Percentiles rank a stretch among this genome's conserved stretches.
These are phyloP conservation scores for Ailuropoda melanoleuca DNA, from an alignment of 2,113 vertebrate species.

Conservation along the genomic window DNA sequence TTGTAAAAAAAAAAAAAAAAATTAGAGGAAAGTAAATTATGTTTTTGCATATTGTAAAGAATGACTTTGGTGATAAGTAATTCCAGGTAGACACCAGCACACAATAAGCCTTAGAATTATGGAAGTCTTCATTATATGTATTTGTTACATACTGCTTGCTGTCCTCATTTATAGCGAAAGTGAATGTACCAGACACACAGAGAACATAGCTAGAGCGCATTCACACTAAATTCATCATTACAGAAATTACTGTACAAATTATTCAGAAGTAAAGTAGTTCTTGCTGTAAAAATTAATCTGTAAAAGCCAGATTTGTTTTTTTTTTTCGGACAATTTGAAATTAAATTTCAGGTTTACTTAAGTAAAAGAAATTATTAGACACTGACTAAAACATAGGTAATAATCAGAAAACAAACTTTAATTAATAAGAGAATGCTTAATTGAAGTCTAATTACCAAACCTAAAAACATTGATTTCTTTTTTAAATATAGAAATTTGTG, in stretches of 20 bases:
- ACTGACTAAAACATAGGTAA: neutral
- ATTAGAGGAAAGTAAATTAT: neutral
- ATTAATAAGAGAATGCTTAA: neutral
- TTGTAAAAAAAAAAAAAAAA: neutral
- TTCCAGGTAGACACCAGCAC: neutral
- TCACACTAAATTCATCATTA: neutral
- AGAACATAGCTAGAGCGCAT: neutral
- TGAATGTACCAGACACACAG: neutral
- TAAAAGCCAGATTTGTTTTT: neutral
- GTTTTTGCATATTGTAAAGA: neutral
- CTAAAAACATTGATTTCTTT: neutral
- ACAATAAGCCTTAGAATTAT: neutral
- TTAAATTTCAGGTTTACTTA: neutral
- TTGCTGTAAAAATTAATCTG: neutral
- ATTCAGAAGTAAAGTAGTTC: neutral
- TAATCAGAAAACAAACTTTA: neutral
- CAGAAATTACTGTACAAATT: neutral
- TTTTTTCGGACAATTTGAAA: neutral
- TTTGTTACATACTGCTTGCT: neutral
- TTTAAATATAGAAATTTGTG: neutral
- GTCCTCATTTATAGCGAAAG: neutral
- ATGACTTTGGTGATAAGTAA: neutral
- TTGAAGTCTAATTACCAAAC: neutral
- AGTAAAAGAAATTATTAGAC: neutral
- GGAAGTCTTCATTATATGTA: neutral